Base-by-base conservation (phyloP, 2,888 invertebrate genomes). In the Serripes groenlandicus region DNA sequence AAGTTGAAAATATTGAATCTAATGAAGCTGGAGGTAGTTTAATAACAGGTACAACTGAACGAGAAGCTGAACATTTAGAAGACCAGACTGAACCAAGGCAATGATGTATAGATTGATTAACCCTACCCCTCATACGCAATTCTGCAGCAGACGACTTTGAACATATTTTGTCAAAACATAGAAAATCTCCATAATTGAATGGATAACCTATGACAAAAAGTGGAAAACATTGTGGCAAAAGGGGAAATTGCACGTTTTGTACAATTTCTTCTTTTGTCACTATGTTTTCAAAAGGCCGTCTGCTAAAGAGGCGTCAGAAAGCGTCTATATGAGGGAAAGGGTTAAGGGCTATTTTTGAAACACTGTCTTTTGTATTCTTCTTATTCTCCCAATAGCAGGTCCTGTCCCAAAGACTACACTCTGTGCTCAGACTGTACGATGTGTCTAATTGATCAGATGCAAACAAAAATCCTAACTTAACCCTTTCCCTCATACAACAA, bases 1-100 rank as follows among this genome's bases (percentile, higher is more conserved):
- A 72, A n/a, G 71, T 71, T n/a, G 77, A 77, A 18, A 77, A 64
- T 71, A 42, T 66, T 23, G 42, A 66, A 42, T 66, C 66, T 23
- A 66, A 66, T 42, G 35, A 23, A 42, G 42, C 42, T 42, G 42
- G 66, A 1, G 56, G 23, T 1, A 56, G 56, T 26, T 56, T 26
- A 26, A 26, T 11, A 56, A 26, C 56, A 26, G n/a, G 23, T 3
- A 26, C 2, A 23, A 26, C 21, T 56, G 56, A 26, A 11, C 11
- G 23, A 1, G 23, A n/a, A n/a, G 3, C n/a, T 56, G 3, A 11
- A 3, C n/a, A n/a, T n/a, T n/a, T n/a, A n/a, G n/a, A n/a, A n/a
- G n/a, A n/a, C n/a, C n/a, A n/a, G n/a, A n/a, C n/a, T n/a, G n/a
- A n/a, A n/a, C n/a, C n/a, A n/a, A n/a, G n/a, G n/a, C n/a, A n/a